Conservation (phyloP, 2,113 vertebrate species). For the Brachyistius frenatus region DNA sequence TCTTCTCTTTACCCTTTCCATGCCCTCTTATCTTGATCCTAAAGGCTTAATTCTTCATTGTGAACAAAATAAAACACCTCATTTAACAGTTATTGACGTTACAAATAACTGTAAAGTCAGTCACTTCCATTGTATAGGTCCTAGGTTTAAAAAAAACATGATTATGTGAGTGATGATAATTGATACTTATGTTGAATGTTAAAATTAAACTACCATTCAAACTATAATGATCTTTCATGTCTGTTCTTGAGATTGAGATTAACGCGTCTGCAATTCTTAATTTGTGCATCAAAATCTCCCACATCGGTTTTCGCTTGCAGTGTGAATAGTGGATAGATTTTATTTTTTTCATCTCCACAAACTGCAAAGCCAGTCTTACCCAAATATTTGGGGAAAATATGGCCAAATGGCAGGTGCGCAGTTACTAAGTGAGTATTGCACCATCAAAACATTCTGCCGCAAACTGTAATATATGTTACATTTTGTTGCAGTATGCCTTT, state of each 20-base stretch:
- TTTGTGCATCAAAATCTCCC: background rate
- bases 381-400: too few relatives aligned
- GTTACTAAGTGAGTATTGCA: too few relatives aligned
- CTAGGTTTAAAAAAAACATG: slow-evolving; percentile 61
- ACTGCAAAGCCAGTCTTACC: too few relatives aligned
- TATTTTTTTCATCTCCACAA: too few relatives aligned
- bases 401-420: too few relatives aligned
- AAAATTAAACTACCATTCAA: slow-evolving; percentile 85
- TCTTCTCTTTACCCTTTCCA: background rate
- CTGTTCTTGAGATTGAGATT: slow-evolving; percentile 33
- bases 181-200: slow-evolving; percentile 84
- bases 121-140: slow-evolving; percentile 49
- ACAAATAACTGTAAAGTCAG: slow-evolving; percentile 52
- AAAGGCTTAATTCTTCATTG: slow-evolving; percentile 38
- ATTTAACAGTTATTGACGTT: slow-evolving; percentile 50
- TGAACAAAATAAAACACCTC: slow-evolving; percentile 59
- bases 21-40: background rate
- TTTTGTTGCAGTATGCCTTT: too few relatives aligned
- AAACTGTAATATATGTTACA: too few relatives aligned
- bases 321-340: too few relatives aligned
- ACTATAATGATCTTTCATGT: slow-evolving; percentile 45
- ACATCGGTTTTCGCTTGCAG: too few relatives aligned
- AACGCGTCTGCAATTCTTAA: background rate
- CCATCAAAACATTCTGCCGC: too few relatives aligned
- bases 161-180: slow-evolving; percentile 79